A percentile compares a stretch with the other conserved stretches of the same genome.
These are phyloP conservation scores for Ochotona curzoniae DNA, from an alignment of 2,113 vertebrate species.

Conservation along the genomic window DNA sequence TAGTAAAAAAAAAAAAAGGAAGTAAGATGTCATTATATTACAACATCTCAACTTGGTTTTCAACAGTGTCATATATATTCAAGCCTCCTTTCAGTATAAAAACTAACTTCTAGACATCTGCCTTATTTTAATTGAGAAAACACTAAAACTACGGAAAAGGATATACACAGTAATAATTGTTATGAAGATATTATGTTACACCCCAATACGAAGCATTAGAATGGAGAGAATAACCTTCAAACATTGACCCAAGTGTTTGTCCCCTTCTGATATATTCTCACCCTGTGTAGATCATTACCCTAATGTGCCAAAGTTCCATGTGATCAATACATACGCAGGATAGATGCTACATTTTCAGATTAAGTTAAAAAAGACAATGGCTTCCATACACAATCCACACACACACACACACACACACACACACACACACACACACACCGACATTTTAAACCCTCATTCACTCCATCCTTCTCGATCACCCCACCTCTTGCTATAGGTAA, in stretches of 20 bases:
- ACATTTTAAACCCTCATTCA: background rate
- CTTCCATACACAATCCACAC: background rate
- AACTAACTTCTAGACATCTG: background rate
- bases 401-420: too few species aligned
- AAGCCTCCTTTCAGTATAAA: background rate
- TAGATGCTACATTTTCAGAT: background rate
- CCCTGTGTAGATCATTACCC: background rate
- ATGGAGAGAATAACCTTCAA: background rate
- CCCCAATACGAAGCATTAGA: background rate
- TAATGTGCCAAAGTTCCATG: background rate
- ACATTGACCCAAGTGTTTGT: background rate
- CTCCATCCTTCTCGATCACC: fast-evolving
- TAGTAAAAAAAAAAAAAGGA: constrained; percentile 43
- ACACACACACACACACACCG: too few species aligned
- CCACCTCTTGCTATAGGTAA: background rate
- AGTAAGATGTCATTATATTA: background rate
- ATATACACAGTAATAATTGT: too few species aligned
- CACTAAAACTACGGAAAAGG: background rate
- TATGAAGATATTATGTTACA: too few species aligned
- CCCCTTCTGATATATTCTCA: too few species aligned
- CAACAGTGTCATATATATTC: background rate
- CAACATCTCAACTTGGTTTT: background rate
- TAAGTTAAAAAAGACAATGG: background rate
- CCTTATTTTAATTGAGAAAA: background rate
- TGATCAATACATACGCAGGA: background rate